Base-by-base conservation (phyloP, 2,113 vertebrate genomes). In the Forbesichthys agassizii region DNA sequence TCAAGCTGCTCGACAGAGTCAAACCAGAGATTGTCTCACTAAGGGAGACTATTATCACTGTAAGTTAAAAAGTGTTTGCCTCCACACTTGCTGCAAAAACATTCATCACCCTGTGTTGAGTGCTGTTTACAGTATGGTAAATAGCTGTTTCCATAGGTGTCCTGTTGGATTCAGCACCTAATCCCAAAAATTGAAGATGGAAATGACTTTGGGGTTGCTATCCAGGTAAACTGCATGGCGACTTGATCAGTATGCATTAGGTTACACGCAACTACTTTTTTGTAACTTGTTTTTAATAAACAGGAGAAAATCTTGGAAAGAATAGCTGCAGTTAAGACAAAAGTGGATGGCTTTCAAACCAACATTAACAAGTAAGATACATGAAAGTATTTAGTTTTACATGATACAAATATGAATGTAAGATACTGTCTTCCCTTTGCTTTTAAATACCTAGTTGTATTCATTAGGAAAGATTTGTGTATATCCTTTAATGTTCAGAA, bases 131-230 rank as follows among this genome's bases (percentile, higher is more conserved):
- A 14, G 20, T 48, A 47, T 48, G 10, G 4, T 20, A 10, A 55
- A 55, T 9, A 11, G 3, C 0, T 56, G 3, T 53, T 7, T 0
- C 55, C 33, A 55, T 60, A 96, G 95, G 88, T 95, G 9, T 90
- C 93, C 52, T 92, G 91, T 61, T 96, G 95, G 96, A 95, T 97
- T 79, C 92, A 94, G 72, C 91, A 94, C 70, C 88, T 96, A 20
- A 94, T 96, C 74, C 96, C 96, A 4, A 95, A 94, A 85, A 96
- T 97, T 69, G 96, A 97, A 65, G 96, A 97, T 48, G 96, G 96
- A 47, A 97, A 97, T 72, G 95, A 97, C 87, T 97, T 97, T 61
- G 96, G 96, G 18, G 95, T 96, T 0, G 95, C 94, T 12, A 90
- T 97, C 62, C 95, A 96, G 94, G 95, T 95, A 79, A 81, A 14